Evolutionary conservation across 2,888 invertebrate genomes (phyloP).

Genomic region (Congeria kusceri): DNA sequence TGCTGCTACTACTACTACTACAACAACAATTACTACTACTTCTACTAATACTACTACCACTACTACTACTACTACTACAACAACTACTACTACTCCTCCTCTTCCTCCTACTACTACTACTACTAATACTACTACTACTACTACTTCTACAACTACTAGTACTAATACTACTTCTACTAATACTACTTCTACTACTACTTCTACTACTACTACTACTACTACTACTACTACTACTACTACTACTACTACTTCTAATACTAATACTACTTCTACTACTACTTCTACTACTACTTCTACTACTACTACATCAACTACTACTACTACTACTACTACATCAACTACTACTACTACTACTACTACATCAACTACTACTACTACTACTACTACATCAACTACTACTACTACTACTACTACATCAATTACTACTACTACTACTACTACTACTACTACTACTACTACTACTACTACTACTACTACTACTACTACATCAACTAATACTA

Average conservation of each 20-base stretch:
- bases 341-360: not conserved
- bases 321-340: not conserved
- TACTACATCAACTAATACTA: slow-evolving; percentile 4
- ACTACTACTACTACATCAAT: not conserved
- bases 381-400: not conserved
- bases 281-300: slow-evolving; percentile 3
- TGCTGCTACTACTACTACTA: not conserved
- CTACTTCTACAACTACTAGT: not conserved
- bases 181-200: not conserved
- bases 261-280: not conserved
- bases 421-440: not conserved
- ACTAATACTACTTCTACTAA: not conserved
- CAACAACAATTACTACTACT: not conserved
- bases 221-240: not conserved
- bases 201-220: not conserved
- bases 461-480: slow-evolving; percentile 2
- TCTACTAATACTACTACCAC: not conserved
- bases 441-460: not conserved
- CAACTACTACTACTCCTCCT: not conserved
- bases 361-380: not conserved
- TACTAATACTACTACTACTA: not conserved
- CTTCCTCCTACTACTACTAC: not conserved
- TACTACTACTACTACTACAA: not conserved
- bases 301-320: not conserved
- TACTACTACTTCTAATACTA: not conserved